phyloP scores from a whole-genome alignment of 1,140 invertebrate species.

The Hesperophylax magnus region DNA sequence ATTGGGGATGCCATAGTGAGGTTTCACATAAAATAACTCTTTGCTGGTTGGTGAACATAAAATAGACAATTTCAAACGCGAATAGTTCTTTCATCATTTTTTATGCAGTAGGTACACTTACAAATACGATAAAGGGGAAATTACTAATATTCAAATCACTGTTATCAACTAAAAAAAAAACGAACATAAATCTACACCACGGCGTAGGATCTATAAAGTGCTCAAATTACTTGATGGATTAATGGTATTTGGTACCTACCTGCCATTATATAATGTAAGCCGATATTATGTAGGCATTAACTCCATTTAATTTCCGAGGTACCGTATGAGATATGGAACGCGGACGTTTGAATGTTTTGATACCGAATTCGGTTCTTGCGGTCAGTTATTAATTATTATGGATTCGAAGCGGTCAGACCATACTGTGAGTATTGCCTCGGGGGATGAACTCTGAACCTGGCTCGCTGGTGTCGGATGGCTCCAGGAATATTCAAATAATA shows the following conservation, averaged over 20 bases:
- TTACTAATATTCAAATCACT: conserved; percentile 40
- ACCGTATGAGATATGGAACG: background rate
- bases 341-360: conserved; percentile 2
- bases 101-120: background rate
- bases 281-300: background rate
- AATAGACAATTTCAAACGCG: too few species aligned
- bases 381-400: conserved; percentile 57
- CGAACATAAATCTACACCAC: conserved; percentile 45
- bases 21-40: too few species aligned
- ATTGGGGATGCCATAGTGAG: too few species aligned
- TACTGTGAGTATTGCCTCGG: conserved; percentile 45
- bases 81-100: background rate
- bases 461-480: background rate
- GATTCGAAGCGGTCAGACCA: conserved; percentile 52
- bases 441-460: conserved; percentile 49
- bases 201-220: conserved; percentile 8
- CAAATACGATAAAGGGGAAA: conserved; percentile 29
- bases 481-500: conserved; percentile 18
- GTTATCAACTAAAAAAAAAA: conserved; percentile 34
- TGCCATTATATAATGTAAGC: background rate
- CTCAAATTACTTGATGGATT: conserved; percentile 28
- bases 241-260: conserved; percentile 24
- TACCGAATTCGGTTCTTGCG: conserved; percentile 39
- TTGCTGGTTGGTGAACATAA: too few species aligned
- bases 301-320: conserved; percentile 6